Evolutionary conservation across 2,888 invertebrate genomes (phyloP).

Genomic region (Drosophila planitibia): DNA sequence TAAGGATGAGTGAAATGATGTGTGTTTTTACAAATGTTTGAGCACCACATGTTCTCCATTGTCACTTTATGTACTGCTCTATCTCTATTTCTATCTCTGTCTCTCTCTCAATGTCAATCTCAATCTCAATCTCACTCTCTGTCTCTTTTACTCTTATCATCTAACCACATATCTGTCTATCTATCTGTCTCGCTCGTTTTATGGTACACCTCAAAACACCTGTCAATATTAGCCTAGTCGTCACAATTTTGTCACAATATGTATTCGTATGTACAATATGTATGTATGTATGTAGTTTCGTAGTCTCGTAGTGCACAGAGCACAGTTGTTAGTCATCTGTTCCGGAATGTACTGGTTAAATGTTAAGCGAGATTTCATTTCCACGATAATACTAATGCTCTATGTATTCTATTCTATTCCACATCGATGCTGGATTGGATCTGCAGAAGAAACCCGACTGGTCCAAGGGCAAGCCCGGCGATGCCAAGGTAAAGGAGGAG

Average conservation of each 20-base stretch:
- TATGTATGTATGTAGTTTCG: conserved; percentile 37
- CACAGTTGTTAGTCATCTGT: conserved; percentile 44
- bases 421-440: conserved; percentile 15
- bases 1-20: conserved; percentile 79
- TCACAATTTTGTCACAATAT: conserved; percentile 13
- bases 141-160: conserved; percentile 24
- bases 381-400: conserved; percentile 31
- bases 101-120: conserved; percentile 22
- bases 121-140: conserved; percentile 17
- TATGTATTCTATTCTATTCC: not conserved
- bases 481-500: conserved; percentile 94
- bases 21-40: conserved; percentile 54
- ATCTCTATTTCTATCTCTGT: conserved; percentile 11
- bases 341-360: conserved; percentile 52
- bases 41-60: conserved; percentile 61
- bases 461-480: conserved; percentile 95
- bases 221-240: conserved; percentile 34
- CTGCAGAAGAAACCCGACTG: conserved; percentile 96
- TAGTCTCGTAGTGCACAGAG: conserved; percentile 58
- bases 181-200: conserved; percentile 29
- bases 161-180: conserved; percentile 15
- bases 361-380: conserved; percentile 23
- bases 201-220: conserved; percentile 19
- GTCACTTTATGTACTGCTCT: conserved; percentile 42
- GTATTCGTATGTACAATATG: conserved; percentile 17